Base-by-base conservation (phyloP, 2,888 invertebrate genomes). In the Parnassius glacialis region DNA sequence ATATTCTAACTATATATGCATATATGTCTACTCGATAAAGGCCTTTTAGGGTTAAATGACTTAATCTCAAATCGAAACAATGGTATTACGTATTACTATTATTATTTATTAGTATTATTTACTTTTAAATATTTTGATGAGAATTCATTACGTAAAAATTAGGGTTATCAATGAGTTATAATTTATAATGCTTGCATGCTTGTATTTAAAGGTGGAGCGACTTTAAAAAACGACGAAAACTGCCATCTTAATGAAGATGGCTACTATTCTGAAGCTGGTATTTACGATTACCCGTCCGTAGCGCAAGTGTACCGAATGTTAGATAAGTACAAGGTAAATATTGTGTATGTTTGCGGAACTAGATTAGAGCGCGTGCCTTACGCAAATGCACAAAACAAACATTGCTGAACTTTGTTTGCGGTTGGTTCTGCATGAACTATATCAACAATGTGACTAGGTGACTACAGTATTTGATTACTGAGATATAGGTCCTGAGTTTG, bases 271-370 rank as follows among this genome's bases (percentile, higher is more conserved):
- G 93, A 92, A 65, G 92, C 94, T 0, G 83, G 91, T 59, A 85
- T 83, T 43, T 94, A 93, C 83, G 97, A 97, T 81, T 97, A 97
- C 84, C 97, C 97, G 0, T 97, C 97, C 1, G 92, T 97, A 67
- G 96, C 95, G 64, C 96, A 97, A 88, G 92, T 95, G 65, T 94
- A 94, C 74, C 86, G 93, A 59, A 91, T 94, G 62, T 75, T 97
- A 64, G 90, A 94, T 71, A 93, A 94, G 66, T 93, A 93, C 81
- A 96, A 95, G 91, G 94, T 88, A 80, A 77, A 69, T 67, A 64
- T 57, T 64, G 66, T 65, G 64, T 64, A 45, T 65, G 63, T 68
- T 62, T 55, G 53, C 61, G 59, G 50, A 61, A 61, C 59, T 34
- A 52, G 55, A 61, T 45, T 59, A 56, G 48, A 59, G 41, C 42